phyloP scores from a whole-genome alignment of 2,888 invertebrate genomes.

The Drosophila merina region DNA sequence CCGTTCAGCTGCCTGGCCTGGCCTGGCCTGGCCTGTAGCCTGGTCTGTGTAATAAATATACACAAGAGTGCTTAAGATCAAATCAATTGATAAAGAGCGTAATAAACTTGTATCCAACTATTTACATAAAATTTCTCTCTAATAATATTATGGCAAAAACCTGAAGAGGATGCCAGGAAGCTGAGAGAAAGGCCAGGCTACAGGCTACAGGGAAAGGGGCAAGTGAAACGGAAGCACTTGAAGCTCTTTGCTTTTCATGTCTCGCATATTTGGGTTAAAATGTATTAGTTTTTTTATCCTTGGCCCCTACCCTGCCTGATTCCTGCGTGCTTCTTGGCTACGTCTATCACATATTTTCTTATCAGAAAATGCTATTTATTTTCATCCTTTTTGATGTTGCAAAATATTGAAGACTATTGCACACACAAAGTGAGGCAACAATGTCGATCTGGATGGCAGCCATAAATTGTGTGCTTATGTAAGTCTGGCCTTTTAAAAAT shows the following conservation, averaged over 20 bases:
- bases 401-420: conserved; percentile 38
- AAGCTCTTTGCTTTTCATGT: conserved; percentile 54
- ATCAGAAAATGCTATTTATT: conserved; percentile 39
- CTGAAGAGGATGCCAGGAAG: conserved; percentile 46
- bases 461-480: conserved; percentile 29
- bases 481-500: conserved; percentile 9
- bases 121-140: conserved; percentile 70
- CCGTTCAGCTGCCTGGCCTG: conserved; percentile 62
- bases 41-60: conserved; percentile 68
- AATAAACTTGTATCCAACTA: conserved; percentile 76
- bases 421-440: conserved; percentile 20
- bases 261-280: conserved; percentile 49
- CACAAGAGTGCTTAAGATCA: conserved; percentile 76
- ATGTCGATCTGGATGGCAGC: conserved; percentile 33
- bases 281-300: conserved; percentile 34
- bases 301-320: neutral
- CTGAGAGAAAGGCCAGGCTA: neutral
- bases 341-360: conserved; percentile 44
- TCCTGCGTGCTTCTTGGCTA: neutral
- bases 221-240: conserved; percentile 27
- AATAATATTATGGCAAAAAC: conserved; percentile 69
- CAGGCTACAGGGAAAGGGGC: neutral
- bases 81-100: conserved; percentile 78
- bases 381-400: conserved; percentile 38
- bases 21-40: neutral